Base-by-base conservation (phyloP, 2,113 vertebrate genomes). In the Chaetorhynchus papuensis region DNA sequence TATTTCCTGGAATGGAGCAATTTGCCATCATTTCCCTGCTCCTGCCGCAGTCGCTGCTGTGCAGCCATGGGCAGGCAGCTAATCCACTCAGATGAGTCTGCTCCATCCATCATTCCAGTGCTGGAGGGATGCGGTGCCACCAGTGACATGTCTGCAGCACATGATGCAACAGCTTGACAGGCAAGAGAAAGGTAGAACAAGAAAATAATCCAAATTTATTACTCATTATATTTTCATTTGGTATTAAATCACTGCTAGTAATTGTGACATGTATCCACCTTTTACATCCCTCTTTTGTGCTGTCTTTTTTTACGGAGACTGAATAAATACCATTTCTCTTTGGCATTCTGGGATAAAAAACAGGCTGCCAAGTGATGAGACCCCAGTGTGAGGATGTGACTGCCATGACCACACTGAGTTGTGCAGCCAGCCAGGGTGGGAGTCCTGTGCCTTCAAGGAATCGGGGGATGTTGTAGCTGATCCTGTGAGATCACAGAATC, bases 141-240 rank as follows among this genome's bases (percentile, higher is more conserved):
- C 63, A 49, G 53, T 7, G 1, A 72, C 0, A 0, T 42, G 70
- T 69, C 74, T 72, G 49, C 1, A 1, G 87, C 2, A 0, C 44
- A 14, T 2, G 2, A 56, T 42, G 21, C 65, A 82, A 22, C n/a
- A 85, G 68, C 61, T 52, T 90, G 92, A 88, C 90, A 88, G 64
- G 82, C 28, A 23, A 93, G 65, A 90, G 2, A 7, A 91, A 85
- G n/a, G 66, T 28, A 28, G 69, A 72, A 85, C 42, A 90, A 60
- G 66, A 90, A 93, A 89, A 45, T 65, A 86, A 80, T 65, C 33
- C 45, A 1, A 21, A 86, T 94, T 95, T 85, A 39, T 88, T 86
- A 19, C 5, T 1, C 7, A 3, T 74, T 90, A 41, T 49, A 49
- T 88, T 93, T 93, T 90, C 31, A 49, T 63, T 71, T 39, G 37